Evolutionary conservation across 2,797 vertebrate species (phyloP).

Genomic region (Rallus crepitans): DNA sequence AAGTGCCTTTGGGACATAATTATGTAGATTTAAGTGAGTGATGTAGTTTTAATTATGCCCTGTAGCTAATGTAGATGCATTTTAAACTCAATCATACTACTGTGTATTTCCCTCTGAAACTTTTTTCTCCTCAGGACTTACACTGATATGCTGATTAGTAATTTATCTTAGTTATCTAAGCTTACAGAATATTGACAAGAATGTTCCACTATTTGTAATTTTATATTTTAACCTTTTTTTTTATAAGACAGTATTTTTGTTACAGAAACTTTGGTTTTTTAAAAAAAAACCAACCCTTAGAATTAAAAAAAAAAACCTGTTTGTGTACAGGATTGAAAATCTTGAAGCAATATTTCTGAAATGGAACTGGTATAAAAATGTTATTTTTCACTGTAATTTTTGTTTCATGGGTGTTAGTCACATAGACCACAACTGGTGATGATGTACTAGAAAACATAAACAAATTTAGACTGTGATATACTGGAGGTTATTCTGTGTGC

Average conservation of each 20-base stretch:
- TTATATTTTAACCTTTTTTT: not conserved
- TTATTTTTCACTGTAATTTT: not conserved
- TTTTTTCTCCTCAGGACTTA: conserved; percentile 35
- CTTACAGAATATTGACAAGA: conserved; percentile 47
- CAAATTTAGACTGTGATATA: not conserved
- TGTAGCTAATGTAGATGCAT: conserved; percentile 59
- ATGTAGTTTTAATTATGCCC: conserved; percentile 76
- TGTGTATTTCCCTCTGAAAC: conserved; percentile 64
- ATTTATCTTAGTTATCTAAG: conserved; percentile 50
- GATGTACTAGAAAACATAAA: not conserved
- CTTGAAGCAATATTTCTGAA: not conserved
- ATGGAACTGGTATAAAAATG: not conserved
- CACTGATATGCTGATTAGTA: too few relatives aligned
- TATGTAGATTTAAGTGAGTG: conserved; percentile 74
- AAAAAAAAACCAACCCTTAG: not conserved
- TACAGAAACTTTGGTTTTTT: not conserved
- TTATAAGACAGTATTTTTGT: not conserved
- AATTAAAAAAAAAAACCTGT: not conserved
- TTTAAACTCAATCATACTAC: conserved; percentile 62
- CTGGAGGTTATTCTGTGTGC: not conserved
- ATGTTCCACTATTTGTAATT: conserved; percentile 21
- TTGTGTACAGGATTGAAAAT: not conserved
- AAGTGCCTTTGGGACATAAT: conserved; percentile 73
- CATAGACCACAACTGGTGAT: not conserved
- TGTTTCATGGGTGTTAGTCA: not conserved